phyloP scores from a whole-genome alignment of 2,113 vertebrate genomes.

The Dolichallabes microphthalmus region DNA sequence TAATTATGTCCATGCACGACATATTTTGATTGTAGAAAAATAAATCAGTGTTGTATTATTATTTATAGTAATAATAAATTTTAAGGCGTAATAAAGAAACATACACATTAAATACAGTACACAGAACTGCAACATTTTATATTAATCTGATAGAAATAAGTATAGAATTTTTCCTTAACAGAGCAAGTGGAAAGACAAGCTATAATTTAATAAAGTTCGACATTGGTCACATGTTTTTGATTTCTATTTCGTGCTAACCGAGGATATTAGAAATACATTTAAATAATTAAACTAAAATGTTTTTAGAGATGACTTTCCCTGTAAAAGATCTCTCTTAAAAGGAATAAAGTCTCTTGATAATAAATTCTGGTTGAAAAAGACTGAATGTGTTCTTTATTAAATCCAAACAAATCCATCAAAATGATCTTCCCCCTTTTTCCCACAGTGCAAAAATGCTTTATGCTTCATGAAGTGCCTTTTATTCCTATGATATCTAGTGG shows the following conservation, averaged over 20 bases:
- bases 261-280: background rate
- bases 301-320: background rate
- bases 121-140: background rate
- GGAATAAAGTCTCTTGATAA: background rate
- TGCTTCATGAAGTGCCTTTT: background rate
- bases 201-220: background rate
- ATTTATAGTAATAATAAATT: background rate
- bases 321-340: background rate
- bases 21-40: background rate
- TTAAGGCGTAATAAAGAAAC: background rate
- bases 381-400: slow-evolving; percentile 6
- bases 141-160: background rate
- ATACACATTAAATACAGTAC: background rate
- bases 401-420: slow-evolving; percentile 12
- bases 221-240: background rate
- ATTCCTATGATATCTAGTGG: background rate
- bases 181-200: background rate
- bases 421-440: background rate
- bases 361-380: background rate
- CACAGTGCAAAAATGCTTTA: background rate
- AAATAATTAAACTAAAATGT: background rate
- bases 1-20: background rate
- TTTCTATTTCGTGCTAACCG: background rate
- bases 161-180: background rate
- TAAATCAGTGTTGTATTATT: background rate